Conservation (phyloP, 2,113 vertebrate species). For the Sturnira hondurensis region DNA sequence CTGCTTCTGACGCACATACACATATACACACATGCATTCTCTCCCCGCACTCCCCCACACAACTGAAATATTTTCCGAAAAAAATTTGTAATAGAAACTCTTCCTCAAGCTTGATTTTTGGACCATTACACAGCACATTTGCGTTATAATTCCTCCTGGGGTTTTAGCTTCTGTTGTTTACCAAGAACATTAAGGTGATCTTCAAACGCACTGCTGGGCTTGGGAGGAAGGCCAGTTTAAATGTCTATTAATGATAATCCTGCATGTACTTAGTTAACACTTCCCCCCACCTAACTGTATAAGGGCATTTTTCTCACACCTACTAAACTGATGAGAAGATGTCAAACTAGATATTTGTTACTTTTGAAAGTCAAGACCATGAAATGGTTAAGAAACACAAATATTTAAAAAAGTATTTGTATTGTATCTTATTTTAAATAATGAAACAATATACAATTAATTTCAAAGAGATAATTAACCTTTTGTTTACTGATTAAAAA, state of each 20-base stretch:
- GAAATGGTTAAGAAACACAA: background rate
- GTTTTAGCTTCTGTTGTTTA: slow-evolving; percentile 45
- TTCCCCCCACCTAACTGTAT: background rate
- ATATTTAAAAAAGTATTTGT: background rate
- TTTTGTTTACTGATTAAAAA: background rate
- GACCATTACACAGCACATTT: background rate
- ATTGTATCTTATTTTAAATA: background rate
- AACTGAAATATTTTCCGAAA: background rate
- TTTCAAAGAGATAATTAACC: background rate
- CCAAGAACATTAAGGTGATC: slow-evolving; percentile 13
- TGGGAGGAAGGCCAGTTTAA: slow-evolving; percentile 13
- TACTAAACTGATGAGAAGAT: background rate
- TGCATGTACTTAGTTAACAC: background rate
- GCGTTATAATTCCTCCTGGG: background rate
- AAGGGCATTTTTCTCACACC: background rate
- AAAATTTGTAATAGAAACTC: background rate
- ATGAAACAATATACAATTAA: background rate
- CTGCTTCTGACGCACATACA: background rate
- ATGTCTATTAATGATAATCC: background rate
- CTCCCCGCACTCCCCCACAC: background rate
- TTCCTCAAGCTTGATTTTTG: background rate
- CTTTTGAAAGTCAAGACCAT: background rate
- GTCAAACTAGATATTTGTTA: background rate
- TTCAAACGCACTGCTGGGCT: background rate
- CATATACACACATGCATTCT: background rate